Evolutionary conservation across 1,140 invertebrate genomes (phyloP).

Genomic region (Maconellicoccus hirsutus): DNA sequence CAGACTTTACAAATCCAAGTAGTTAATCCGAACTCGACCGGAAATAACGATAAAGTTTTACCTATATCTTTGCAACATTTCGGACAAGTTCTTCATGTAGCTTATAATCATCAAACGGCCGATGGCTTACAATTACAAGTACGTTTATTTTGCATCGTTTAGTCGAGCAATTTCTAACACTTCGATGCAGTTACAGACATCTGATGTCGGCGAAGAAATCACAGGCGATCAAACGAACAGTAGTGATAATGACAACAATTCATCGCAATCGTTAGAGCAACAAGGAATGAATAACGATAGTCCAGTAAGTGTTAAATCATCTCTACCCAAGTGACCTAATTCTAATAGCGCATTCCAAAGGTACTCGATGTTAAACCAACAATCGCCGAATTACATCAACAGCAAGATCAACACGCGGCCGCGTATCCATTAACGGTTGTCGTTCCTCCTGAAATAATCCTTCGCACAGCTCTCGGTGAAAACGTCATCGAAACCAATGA

Average conservation of each 20-base stretch:
- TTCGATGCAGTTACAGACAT: background rate
- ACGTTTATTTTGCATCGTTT: slow-evolving; percentile 12
- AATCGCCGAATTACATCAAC: slow-evolving; percentile 25
- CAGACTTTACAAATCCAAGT: slow-evolving; percentile 67
- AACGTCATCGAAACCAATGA: slow-evolving; percentile 26
- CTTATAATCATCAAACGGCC: slow-evolving; percentile 43
- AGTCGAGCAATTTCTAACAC: background rate
- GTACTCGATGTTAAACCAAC: slow-evolving; percentile 32
- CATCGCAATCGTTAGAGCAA: background rate
- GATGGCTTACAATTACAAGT: slow-evolving; percentile 43
- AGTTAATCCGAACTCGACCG: slow-evolving; percentile 41
- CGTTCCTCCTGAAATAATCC: slow-evolving; percentile 34
- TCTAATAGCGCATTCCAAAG: slow-evolving; percentile 25
- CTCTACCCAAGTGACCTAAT: background rate
- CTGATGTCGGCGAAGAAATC: background rate
- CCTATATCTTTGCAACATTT: slow-evolving; percentile 28
- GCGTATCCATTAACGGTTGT: slow-evolving; percentile 42
- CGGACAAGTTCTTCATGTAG: slow-evolving; percentile 55
- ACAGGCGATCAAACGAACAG: background rate
- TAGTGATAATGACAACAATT: slow-evolving; percentile 20
- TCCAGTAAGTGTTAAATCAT: background rate
- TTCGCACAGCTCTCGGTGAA: slow-evolving; percentile 25
- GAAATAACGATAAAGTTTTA: slow-evolving; percentile 27
- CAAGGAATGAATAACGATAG: slow-evolving; percentile 5
- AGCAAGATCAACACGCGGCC: slow-evolving; percentile 33